Evolutionary conservation across 64 coral and sea anemone species (phyloP), one percentile per base, ranked within the genome.

Genomic region (Catalaphyllia jardinei): DNA sequence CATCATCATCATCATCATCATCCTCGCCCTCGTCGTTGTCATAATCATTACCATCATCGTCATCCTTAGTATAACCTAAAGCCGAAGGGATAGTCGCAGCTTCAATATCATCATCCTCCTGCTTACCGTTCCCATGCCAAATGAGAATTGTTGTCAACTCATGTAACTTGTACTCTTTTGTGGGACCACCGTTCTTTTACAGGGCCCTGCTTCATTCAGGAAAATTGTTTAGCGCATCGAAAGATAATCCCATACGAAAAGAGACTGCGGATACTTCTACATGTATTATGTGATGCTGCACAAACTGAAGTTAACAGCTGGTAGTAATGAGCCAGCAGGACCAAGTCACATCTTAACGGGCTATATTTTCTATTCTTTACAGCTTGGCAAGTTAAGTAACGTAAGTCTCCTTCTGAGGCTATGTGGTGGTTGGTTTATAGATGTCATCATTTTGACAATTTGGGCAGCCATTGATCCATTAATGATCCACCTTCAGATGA

Each of bases 331-430:
- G 54, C 54, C 12, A 16, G 54, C 54, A 57, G 54, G 54, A 2
- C 15, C 1, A 14, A 57, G 54, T 57, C 54, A 46, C 42, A 57
- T 57, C 54, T 12, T 57, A 57, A 15, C 13, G 46, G 13, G 20
- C 29, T n/a, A 13, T 16, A 14, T 64, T 29, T 46, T 52, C 20
- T 22, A 67, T 82, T 76, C 22, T 75, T 18, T 64, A 25, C 69
- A 93, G 91, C 29, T 94, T 57, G 87, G 87, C 31, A 69, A 67
- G 11, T 62, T 94, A 20, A 84, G 72, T 20, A 89, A 89, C 87
- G 39, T 17, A 7, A 77, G 62, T 29, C 81, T 94, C 49, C 71
- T 86, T 28, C 59, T 94, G 11, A 69, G 81, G 38, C 67, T 94
- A 35, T 71, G 82, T 52, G 67, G 38, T 24, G 63, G 76, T n/a